These are phyloP conservation scores for Nannoperca australis DNA, from an alignment of 2,797 vertebrate genomes.

Conservation along the genomic window DNA sequence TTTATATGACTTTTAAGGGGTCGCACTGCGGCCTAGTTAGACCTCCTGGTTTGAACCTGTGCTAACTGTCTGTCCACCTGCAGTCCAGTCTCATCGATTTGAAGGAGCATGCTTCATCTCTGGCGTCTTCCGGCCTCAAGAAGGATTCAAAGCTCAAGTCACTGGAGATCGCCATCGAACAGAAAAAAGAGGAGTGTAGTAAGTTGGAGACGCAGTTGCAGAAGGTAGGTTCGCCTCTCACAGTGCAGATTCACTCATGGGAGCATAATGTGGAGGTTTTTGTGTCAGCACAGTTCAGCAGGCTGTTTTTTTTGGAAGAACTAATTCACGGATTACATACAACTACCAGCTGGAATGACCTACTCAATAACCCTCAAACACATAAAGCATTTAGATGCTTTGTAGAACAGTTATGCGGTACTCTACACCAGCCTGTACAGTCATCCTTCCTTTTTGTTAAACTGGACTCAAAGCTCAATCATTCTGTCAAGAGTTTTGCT, in stretches of 20 bases:
- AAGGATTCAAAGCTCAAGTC: constrained; percentile 99
- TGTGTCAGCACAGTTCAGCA: too few species aligned
- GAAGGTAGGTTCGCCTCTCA: constrained; percentile 89
- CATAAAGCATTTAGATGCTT: background rate
- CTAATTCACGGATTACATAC: background rate
- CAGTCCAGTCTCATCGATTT: constrained; percentile 98
- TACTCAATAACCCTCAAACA: background rate
- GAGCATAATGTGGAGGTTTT: background rate
- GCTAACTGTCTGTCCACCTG: constrained; percentile 67
- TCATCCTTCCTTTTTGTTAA: background rate
- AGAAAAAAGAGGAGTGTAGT: constrained; percentile 99
- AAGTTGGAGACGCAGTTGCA: constrained; percentile 99
- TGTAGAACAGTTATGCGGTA: background rate
- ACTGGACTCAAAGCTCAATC: background rate
- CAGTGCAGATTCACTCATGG: background rate
- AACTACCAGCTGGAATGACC: background rate
- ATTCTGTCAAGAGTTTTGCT: background rate
- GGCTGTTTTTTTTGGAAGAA: background rate
- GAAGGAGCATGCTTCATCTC: constrained; percentile 97
- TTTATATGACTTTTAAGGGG: constrained; percentile 21
- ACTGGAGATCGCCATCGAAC: constrained; percentile 98
- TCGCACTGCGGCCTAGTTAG: constrained; percentile 24
- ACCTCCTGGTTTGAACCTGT: constrained; percentile 47
- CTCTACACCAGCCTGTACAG: background rate
- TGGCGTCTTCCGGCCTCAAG: constrained; percentile 97